Evolutionary conservation across 1,140 invertebrate species (phyloP).

Genomic region (Sesamia nonagrioides): DNA sequence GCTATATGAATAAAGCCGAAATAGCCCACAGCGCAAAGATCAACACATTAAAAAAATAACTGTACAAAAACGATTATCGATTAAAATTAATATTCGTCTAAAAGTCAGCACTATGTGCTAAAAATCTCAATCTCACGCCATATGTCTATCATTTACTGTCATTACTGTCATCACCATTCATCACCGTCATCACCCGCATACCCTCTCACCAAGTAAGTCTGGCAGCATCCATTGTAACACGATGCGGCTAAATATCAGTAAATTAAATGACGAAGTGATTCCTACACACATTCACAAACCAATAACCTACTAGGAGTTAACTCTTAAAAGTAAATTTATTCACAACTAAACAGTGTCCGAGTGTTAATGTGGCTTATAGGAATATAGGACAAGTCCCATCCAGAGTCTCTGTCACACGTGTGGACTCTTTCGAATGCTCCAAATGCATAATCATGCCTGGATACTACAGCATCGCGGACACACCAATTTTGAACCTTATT

Average conservation of each 20-base stretch:
- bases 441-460: no score
- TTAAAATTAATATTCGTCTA: conserved; percentile 32
- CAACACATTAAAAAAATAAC: conserved; percentile 20
- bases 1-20: neutral
- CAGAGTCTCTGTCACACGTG: no score
- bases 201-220: neutral
- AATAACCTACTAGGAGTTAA: neutral
- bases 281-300: neutral
- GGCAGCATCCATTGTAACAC: neutral
- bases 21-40: neutral
- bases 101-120: conserved; percentile 29
- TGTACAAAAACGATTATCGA: conserved; percentile 20
- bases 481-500: no score
- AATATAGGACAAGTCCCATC: no score
- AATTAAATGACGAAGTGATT: neutral
- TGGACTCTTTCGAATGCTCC: no score
- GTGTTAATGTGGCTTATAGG: no score
- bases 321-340: neutral
- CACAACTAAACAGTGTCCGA: neutral
- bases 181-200: neutral
- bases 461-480: no score
- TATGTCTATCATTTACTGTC: conserved; percentile 6
- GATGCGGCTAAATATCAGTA: neutral
- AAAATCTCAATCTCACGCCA: conserved; percentile 21
- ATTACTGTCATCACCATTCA: neutral